Conservation (phyloP, 2,797 vertebrate genomes). For the Danio kyathit region DNA sequence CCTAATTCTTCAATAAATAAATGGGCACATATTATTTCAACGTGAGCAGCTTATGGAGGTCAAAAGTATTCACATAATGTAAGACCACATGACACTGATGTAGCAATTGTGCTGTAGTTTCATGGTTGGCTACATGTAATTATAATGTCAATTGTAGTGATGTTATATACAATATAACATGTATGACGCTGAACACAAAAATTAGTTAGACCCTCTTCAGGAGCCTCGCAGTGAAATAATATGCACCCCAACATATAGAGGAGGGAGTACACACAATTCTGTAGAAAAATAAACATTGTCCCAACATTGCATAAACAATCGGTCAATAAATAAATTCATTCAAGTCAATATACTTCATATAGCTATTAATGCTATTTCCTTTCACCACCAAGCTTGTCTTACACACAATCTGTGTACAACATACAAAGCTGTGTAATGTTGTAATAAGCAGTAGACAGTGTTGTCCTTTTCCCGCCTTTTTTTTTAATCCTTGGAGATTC, state of each 20-base stretch:
- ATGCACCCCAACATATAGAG: slow-evolving; percentile 75
- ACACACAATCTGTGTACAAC: slow-evolving; percentile 70
- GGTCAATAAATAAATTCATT: slow-evolving; percentile 80
- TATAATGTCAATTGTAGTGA: background rate
- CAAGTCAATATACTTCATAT: slow-evolving; percentile 75
- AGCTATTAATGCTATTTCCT: slow-evolving; percentile 62
- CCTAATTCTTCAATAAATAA: slow-evolving; percentile 81
- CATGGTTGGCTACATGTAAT: background rate
- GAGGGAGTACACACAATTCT: slow-evolving; percentile 76
- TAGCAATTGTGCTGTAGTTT: background rate
- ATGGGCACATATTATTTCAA: slow-evolving; percentile 76
- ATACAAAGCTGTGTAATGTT: too few relatives aligned
- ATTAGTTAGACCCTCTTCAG: slow-evolving; percentile 39
- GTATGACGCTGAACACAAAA: background rate
- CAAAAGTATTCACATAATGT: background rate
- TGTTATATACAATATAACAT: slow-evolving; percentile 9
- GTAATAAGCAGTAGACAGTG: slow-evolving; percentile 22
- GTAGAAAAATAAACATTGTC: slow-evolving; percentile 88
- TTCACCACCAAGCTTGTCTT: slow-evolving; percentile 63
- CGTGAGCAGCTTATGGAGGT: slow-evolving; percentile 68
- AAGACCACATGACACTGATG: slow-evolving; percentile 2
- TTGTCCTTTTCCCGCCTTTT: slow-evolving; percentile 48
- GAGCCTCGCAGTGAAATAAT: slow-evolving; percentile 66
- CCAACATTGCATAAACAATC: slow-evolving; percentile 86
- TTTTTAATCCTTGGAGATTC: slow-evolving; percentile 65